Conservation (phyloP, 2,113 vertebrate genomes). For the Marmota monax region DNA sequence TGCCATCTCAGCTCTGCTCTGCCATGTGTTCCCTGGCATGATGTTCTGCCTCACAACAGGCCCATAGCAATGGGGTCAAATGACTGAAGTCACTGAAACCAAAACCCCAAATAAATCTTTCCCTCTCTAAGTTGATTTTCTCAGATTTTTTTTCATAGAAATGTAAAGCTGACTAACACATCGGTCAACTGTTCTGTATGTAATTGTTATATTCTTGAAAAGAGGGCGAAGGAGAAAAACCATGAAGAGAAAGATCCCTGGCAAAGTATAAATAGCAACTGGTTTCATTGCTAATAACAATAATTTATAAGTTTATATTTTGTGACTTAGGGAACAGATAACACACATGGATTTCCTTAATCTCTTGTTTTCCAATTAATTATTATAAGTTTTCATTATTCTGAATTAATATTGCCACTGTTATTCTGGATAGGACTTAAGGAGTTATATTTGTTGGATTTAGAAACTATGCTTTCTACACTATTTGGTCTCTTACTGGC, state of each 20-base stretch:
- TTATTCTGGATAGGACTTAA: background rate
- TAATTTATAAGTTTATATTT: background rate
- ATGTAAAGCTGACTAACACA: background rate
- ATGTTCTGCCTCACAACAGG: background rate
- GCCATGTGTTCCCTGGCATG: background rate
- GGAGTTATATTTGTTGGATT: background rate
- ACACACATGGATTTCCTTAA: background rate
- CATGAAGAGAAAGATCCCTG: background rate
- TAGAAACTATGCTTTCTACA: background rate
- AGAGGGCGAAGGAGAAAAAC: background rate
- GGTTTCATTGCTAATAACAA: background rate
- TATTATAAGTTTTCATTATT: background rate
- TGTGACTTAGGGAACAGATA: background rate
- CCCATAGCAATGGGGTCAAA: background rate
- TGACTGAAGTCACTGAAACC: background rate
- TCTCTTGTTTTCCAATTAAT: background rate
- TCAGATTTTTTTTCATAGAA: too few species aligned
- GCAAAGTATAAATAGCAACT: background rate
- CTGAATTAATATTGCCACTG: background rate
- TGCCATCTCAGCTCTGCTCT: background rate
- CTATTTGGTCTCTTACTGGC: background rate
- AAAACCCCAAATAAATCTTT: background rate
- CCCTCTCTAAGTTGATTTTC: background rate
- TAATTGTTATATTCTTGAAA: background rate
- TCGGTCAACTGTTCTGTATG: background rate